Conservation (phyloP, 2,113 vertebrate genomes). For the Tragelaphus scriptus region DNA sequence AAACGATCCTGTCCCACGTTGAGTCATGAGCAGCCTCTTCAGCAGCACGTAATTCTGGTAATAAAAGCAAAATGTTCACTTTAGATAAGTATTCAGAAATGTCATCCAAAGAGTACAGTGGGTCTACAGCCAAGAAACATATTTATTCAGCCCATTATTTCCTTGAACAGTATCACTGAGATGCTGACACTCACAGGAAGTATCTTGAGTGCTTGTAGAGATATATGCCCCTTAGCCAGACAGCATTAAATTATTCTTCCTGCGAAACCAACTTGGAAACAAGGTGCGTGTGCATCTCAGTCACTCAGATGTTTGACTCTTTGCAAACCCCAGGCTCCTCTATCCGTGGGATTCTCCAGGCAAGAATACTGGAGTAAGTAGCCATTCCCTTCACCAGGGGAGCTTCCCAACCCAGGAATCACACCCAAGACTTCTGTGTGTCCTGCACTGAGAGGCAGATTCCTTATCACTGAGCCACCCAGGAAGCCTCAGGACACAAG, state of each 20-base stretch:
- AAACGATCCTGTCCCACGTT: neutral
- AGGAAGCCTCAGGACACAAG: neutral
- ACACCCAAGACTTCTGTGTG: neutral
- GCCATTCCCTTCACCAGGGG: neutral
- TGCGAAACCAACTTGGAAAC: neutral
- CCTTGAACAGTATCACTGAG: neutral
- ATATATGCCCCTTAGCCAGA: neutral
- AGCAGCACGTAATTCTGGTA: neutral
- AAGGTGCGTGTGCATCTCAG: neutral
- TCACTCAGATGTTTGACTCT: neutral
- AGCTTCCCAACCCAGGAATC: neutral
- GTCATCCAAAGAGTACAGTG: neutral
- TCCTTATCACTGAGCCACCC: neutral
- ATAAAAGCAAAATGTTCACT: neutral
- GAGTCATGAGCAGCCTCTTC: neutral
- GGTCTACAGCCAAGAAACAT: neutral
- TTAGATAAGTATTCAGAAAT: slow-evolving; percentile 4
- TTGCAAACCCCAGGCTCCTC: neutral
- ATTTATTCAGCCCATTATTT: neutral
- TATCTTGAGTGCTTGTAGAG: neutral
- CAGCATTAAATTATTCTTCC: neutral
- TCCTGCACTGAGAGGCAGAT: neutral
- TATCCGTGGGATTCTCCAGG: neutral
- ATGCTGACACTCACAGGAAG: slow-evolving; percentile 4
- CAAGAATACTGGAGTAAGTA: neutral